Percentiles rank a stretch among this genome's conserved stretches.
phyloP scores from a whole-genome alignment of 2,888 invertebrate species.

The Drosophila phalerata region DNA sequence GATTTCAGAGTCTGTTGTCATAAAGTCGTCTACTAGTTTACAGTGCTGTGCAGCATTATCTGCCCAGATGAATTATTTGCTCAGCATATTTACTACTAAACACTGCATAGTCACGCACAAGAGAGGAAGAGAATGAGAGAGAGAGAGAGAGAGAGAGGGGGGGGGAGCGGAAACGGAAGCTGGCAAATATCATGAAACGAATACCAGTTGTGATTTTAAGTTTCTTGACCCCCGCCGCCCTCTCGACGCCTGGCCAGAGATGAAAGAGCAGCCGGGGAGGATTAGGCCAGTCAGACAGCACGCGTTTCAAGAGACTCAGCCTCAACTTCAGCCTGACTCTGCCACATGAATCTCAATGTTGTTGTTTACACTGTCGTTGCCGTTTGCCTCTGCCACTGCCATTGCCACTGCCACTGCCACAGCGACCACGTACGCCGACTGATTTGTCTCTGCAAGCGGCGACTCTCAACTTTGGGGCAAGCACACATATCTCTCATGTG shows the following conservation, averaged over 20 bases:
- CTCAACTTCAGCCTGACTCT: conserved; percentile 26
- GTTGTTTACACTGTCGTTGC: conserved; percentile 44
- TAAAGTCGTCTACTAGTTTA: conserved; percentile 38
- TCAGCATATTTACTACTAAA: conserved; percentile 70
- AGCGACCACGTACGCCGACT: conserved; percentile 58
- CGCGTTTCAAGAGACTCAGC: conserved; percentile 32
- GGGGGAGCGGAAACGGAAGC: conserved; percentile 52
- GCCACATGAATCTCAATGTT: conserved; percentile 79
- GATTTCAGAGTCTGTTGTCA: conserved; percentile 3
- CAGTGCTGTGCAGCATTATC: conserved; percentile 64
- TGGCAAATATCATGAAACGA: conserved; percentile 66
- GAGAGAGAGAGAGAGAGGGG: not conserved
- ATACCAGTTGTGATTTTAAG: conserved; percentile 74
- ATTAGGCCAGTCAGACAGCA: conserved; percentile 63
- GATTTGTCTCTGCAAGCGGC: conserved; percentile 64
- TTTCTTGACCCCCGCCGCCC: conserved; percentile 53
- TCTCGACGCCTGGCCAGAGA: conserved; percentile 25
- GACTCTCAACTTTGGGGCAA: not conserved
- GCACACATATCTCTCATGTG: conserved; percentile 36
- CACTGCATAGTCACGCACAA: conserved; percentile 31
- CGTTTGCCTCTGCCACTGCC: conserved; percentile 18
- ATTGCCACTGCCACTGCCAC: conserved; percentile 3
- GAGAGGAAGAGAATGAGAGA: not conserved
- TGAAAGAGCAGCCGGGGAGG: conserved; percentile 67
- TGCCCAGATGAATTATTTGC: conserved; percentile 69